Evolutionary conservation across 2,888 invertebrate genomes (phyloP), one percentile per base, ranked within the genome.

Genomic region (Malachius bipustulatus): DNA sequence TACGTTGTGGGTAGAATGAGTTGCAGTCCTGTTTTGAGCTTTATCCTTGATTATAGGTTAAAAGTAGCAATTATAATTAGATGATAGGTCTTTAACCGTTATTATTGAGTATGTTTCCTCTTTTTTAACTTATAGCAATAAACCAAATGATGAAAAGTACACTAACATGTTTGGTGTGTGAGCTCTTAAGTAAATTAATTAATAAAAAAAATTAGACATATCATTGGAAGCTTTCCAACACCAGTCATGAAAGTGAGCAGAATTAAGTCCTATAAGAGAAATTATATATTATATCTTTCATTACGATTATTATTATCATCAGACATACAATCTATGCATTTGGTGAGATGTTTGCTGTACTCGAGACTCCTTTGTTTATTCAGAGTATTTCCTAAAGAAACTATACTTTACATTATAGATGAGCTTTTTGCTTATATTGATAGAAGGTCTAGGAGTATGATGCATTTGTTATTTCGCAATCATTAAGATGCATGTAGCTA

Each of bases 391-490:
- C 35, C 39, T 39, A 34, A 40, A 34, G 34, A 30, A 36, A 40
- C 37, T 43, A 30, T 38, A 42, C 37, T 43, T 35, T 39, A 44
- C 40, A 43, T 41, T 38, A 47, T 49, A 50, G 52, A 48, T 39
- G 45, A 52, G n/a, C n/a, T 52, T 57, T 57, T 55, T 56, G 57
- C 57, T 56, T 58, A 48, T 45, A 39, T 42, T 45, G 43, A 45
- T 48, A 48, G 47, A 45, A 45, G 42, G 42, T 43, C 47, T 47
- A 45, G 47, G 45, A 46, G 30, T 48, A 45, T 37, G 39, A 47
- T 49, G 57, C 59, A 59, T 57, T 59, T 59, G 59, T 59, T 59
- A 55, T 56, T 51, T 55, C 55, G 59, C 57, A 58, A 57, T 52
- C 49, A 48, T 49, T 50, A 41, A 39, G 42, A 19, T 6, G n/a